Evolutionary conservation across 2,113 vertebrate genomes (phyloP), one percentile per base, ranked within the genome.

Genomic region (Butorides virescens): DNA sequence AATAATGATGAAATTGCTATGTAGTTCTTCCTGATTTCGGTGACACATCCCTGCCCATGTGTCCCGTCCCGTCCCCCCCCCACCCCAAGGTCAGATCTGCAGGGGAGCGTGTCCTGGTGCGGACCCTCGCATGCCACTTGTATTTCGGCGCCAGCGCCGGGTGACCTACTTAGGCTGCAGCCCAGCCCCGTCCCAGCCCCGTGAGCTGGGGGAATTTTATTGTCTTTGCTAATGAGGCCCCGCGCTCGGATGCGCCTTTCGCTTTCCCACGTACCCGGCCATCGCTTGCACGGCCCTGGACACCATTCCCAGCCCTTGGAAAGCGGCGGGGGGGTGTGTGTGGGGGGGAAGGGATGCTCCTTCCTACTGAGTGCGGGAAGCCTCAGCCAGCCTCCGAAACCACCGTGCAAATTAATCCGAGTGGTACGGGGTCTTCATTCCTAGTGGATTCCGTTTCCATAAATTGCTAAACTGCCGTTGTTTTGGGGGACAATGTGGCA

Each of bases 221-320:
- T 94, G 92, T 90, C 3, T 76, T 79, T 79, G 93, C 93, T 95
- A 95, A 95, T 90, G 95, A 96, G 90, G 80, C 47, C 50, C 77
- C 61, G 17, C 3, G 34, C 81, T 86, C 2, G 0, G 46, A 6
- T 42, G 36, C 58, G 30, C n/a, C 62, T 59, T 92, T 71, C 1
- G 13, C 82, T 68, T 96, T 96, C 96, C 93, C 96, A 88, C 37
- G 5, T 49, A 50, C 65, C 59, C 52, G 9, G 34, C 39, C 6
- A 3, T 2, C 6, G 12, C 44, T 9, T 9, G 49, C n/a, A 0
- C 46, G 27, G 39, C 68, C 46, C 52, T 11, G 7, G 36, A 62
- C 59, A 6, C n/a, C 7, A 23, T 26, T 93, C 92, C 81, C 92
- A 88, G 91, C 89, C 85, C 46, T 65, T 16, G 65, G 77, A 16